Evolutionary conservation across 2,888 invertebrate species (phyloP), one percentile per base, ranked within the genome.

Genomic region (Drosophila anomalipes): DNA sequence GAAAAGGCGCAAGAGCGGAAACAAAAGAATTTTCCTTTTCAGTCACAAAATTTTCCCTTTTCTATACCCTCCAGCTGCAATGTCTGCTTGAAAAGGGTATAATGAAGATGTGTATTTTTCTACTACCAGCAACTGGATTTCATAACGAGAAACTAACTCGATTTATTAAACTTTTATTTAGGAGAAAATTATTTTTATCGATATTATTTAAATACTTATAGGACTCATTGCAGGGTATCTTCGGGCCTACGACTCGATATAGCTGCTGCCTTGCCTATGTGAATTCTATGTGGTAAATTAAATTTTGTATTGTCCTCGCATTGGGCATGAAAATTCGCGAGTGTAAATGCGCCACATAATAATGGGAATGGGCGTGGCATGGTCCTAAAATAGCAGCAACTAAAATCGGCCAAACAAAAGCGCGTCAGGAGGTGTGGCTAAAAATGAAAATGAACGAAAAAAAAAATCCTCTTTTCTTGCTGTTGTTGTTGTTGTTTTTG

Each of bases 221-320:
- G 9, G 2, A 12, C 35, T 30, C 12, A 33, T 1, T 39, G 22
- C 58, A 71, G 71, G 71, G 62, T 71, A 71, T 70, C 5, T 35
- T 4, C 0, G 0, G 0, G 44, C 9, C 44, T 9, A 6, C 47
- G 32, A 12, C 3, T 52, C 32, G 22, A 12, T 22, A 41, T 30
- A 10, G 19, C 30, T 39, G 54, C 47, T 39, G 53, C 35, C 22
- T 67, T 78, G 77, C 63, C 66, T 78, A 79, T 84, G 77, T 77
- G 74, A 81, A 86, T 83, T 79, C 79, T 80, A 75, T 86, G 86
- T 86, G 86, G 81, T 85, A 85, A 85, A 85, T 85, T 86, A 82
- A 86, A 83, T 82, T 80, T 86, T 75, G 74, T 74, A 86, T 85
- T 85, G 85, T 85, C 74, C 78, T 78, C 59, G 74, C 75, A 61